Evolutionary conservation across 1,140 invertebrate genomes (phyloP).

Genomic region (Stegodyphus mimosarum): DNA sequence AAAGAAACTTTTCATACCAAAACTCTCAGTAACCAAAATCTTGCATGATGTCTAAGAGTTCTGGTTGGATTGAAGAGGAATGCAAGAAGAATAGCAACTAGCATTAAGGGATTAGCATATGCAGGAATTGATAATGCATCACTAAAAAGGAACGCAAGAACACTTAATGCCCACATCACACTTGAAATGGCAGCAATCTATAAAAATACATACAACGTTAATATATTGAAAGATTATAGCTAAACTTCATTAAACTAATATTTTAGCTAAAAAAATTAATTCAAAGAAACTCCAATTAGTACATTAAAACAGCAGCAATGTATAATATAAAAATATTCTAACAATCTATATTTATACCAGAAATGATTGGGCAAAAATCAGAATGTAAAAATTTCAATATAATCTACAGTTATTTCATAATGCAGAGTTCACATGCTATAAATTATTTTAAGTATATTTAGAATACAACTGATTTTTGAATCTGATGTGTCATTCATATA

Average conservation of each 20-base stretch:
- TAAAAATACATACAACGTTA: conserved; percentile 18
- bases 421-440: too few relatives aligned
- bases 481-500: too few relatives aligned
- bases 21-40: conserved; percentile 75
- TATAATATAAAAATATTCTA: too few relatives aligned
- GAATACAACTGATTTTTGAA: too few relatives aligned
- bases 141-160: conserved; percentile 81
- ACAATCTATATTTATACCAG: too few relatives aligned
- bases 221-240: neutral
- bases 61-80: conserved; percentile 94
- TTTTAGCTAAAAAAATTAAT: too few relatives aligned
- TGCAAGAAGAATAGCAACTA: conserved; percentile 86
- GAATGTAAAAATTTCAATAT: too few relatives aligned
- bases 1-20: conserved; percentile 68
- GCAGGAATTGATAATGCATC: conserved; percentile 87
- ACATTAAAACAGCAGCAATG: too few relatives aligned
- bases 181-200: conserved; percentile 90
- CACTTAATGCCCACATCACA: conserved; percentile 91
- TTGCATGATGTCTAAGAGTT: conserved; percentile 91
- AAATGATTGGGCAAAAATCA: too few relatives aligned
- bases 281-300: too few relatives aligned
- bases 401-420: too few relatives aligned
- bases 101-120: conserved; percentile 87
- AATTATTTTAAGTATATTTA: too few relatives aligned
- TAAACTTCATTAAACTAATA: neutral